Evolutionary conservation across 2,113 vertebrate species (phyloP), one percentile per base, ranked within the genome.

Genomic region (Forbesichthys papilliferus): DNA sequence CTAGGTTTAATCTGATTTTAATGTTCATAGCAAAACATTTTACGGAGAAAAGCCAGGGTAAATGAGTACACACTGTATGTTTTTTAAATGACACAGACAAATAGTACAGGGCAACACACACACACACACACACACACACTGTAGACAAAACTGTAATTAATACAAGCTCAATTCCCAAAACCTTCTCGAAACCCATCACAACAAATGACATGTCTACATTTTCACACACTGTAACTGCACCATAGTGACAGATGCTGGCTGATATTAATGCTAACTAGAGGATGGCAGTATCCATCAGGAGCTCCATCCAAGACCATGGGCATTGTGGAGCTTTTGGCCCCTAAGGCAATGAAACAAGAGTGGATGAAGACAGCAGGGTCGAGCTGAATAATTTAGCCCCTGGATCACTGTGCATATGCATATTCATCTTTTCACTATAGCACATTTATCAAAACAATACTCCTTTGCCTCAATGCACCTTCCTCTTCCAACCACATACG

Each of bases 361-460:
- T 84, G 81, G 77, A 81, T 80, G 65, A 60, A 77, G 79, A 78
- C 84, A 86, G 88, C 81, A 82, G 85, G 84, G 79, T 75, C 34
- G 58, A 75, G 75, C 66, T 88, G 72, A 90, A 90, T 89, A 83
- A 89, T 89, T 91, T 73, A 89, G 77, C 71, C 74, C 48, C 60
- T 72, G 73, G 75, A 84, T 86, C 83, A 86, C 76, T 82, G 80
- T 63, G 61, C 66, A 70, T 86, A 79, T 88, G 89, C 84, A 86
- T 88, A 87, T 86, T 86, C 78, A 84, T 83, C 87, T 84, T 87
- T 82, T 79, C 53, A 48, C 75, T 70, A 27, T 27, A 80, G 77
- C 76, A 84, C 74, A 68, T 84, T 85, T 80, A 77, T 81, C 65
- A 56, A 59, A 73, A 70, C 64, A 68, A 68, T 65, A 66, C 75